Percentiles rank a stretch among this genome's conserved stretches.
phyloP scores from a whole-genome alignment of 1,140 invertebrate genomes.

The Aculops lycopersici region DNA sequence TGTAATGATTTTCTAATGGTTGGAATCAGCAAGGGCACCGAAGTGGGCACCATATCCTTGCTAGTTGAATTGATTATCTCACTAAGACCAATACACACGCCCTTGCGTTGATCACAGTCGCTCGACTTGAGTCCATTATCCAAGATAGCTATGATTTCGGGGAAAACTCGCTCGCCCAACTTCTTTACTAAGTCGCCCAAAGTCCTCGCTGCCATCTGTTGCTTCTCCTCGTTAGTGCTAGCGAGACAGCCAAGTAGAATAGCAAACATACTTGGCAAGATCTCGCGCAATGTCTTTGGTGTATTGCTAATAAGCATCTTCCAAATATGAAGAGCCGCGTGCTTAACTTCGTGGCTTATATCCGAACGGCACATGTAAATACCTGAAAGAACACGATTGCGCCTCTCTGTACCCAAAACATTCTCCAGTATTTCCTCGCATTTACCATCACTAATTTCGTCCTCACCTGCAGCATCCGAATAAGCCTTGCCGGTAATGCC shows the following conservation, averaged over 20 bases:
- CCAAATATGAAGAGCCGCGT: constrained; percentile 89
- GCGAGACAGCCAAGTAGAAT: constrained; percentile 66
- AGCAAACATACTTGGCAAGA: constrained; percentile 69
- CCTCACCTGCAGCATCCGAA: constrained; percentile 82
- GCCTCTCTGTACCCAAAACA: constrained; percentile 47
- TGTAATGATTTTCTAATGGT: constrained; percentile 69
- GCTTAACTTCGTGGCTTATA: constrained; percentile 75
- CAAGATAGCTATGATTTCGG: constrained; percentile 88
- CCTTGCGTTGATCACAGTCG: constrained; percentile 65
- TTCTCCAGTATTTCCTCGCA: constrained; percentile 61
- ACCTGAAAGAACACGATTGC: constrained; percentile 72
- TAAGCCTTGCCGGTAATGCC: constrained; percentile 89
- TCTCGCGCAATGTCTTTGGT: constrained; percentile 75
- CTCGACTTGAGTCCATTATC: constrained; percentile 67
- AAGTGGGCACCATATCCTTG: constrained; percentile 65
- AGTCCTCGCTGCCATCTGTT: constrained; percentile 74
- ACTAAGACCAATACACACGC: constrained; percentile 83
- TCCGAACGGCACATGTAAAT: constrained; percentile 92
- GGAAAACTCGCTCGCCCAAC: constrained; percentile 77
- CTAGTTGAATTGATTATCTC: constrained; percentile 93
- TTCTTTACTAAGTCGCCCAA: constrained; percentile 87
- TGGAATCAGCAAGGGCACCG: constrained; percentile 84
- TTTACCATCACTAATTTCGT: constrained; percentile 91
- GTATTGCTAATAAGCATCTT: constrained; percentile 81
- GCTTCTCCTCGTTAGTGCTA: constrained; percentile 72